Evolutionary conservation across 2,113 vertebrate genomes (phyloP).

Genomic region (Bubo blakistoni): DNA sequence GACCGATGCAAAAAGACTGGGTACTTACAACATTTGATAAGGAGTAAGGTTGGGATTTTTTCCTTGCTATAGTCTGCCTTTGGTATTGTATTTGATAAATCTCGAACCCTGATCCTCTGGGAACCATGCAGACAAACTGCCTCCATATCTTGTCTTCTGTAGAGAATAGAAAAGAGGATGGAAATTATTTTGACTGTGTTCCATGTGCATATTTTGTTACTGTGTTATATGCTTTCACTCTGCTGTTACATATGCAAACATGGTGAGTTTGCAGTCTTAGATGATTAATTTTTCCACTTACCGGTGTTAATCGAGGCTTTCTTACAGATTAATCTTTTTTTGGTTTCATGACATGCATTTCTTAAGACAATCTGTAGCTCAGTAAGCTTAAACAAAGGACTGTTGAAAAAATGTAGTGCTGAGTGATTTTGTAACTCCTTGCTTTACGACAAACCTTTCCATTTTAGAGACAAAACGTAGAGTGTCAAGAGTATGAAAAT

Average conservation of each 20-base stretch:
- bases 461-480: background rate
- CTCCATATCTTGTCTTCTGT: background rate
- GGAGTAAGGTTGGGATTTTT: background rate
- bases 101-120: background rate
- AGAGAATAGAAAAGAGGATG: background rate
- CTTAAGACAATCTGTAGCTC: background rate
- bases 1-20: background rate
- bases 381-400: constrained; percentile 13
- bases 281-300: background rate
- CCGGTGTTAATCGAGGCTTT: background rate
- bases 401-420: background rate
- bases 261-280: background rate
- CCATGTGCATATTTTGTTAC: background rate
- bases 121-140: background rate
- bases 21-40: background rate
- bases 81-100: background rate
- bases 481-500: background rate
- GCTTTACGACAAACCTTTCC: background rate
- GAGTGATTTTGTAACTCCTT: background rate
- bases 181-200: background rate
- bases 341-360: background rate
- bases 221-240: background rate
- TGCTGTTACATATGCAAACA: background rate
- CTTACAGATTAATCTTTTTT: background rate
- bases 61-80: background rate